These are phyloP conservation scores for Rhorus exstirpatorius DNA, from an alignment of 2,888 invertebrate genomes.

Conservation along the genomic window DNA sequence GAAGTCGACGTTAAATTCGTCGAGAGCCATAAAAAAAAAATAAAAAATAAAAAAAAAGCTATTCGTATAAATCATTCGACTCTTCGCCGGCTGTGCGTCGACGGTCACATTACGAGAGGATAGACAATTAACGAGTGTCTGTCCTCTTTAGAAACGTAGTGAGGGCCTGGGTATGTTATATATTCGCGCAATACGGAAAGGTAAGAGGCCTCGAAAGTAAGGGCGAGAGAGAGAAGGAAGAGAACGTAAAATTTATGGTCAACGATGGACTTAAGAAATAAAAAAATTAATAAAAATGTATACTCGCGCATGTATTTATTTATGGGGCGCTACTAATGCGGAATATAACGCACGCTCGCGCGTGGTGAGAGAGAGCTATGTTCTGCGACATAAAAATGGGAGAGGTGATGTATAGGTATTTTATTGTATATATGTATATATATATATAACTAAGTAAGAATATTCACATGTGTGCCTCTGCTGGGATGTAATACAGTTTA, in stretches of 20 bases:
- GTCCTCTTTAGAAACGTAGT: conserved; percentile 22
- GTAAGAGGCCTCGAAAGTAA: conserved; percentile 14
- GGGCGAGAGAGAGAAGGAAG: conserved; percentile 26
- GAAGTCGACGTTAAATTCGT: conserved; percentile 41
- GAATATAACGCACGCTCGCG: conserved; percentile 76
- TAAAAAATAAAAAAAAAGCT: conserved; percentile 2
- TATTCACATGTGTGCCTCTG: not conserved
- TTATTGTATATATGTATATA: not conserved
- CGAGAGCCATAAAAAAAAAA: conserved; percentile 36
- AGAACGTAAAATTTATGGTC: conserved; percentile 61
- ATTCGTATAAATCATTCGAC: conserved; percentile 26
- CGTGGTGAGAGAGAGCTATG: conserved; percentile 36
- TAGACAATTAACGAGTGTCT: conserved; percentile 25
- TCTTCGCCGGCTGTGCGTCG: not conserved
- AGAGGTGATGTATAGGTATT: conserved; percentile 53
- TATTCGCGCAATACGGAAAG: conserved; percentile 34
- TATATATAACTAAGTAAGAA: not conserved
- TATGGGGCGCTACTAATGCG: conserved; percentile 73
- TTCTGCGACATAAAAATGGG: conserved; percentile 44
- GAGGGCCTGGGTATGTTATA: conserved; percentile 15
- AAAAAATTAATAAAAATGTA: conserved; percentile 35
- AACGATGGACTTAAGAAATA: conserved; percentile 46
- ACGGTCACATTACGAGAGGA: conserved; percentile 23
- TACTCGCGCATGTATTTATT: conserved; percentile 61
- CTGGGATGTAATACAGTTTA: conserved; percentile 11